Evolutionary conservation across 30 jellyfish, hydroid and myxozoan genomes (phyloP).

Genomic region (Hydra vulgaris): DNA sequence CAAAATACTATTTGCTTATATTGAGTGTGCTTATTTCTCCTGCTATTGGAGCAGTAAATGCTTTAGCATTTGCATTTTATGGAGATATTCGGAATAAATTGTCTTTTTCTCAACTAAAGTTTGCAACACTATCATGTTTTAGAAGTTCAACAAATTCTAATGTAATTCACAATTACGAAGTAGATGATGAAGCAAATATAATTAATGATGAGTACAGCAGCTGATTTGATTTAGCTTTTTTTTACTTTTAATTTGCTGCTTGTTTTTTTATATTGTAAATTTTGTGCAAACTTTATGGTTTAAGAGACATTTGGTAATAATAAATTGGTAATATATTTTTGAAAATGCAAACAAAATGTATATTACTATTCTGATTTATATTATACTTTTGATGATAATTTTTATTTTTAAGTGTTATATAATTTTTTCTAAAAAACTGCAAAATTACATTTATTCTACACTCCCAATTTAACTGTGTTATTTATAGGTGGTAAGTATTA

Average conservation of each 20-base stretch:
- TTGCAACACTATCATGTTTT: constrained; percentile 22
- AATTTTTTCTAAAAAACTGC: no score
- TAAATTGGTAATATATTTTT: no score
- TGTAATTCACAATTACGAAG: constrained; percentile 70
- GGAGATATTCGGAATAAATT: constrained; percentile 49
- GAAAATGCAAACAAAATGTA: no score
- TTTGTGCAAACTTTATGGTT: no score
- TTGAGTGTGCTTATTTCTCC: constrained; percentile 69
- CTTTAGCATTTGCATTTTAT: constrained; percentile 84
- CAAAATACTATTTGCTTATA: constrained; percentile 52
- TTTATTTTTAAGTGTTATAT: no score
- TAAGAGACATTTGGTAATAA: no score
- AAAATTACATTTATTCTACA: no score
- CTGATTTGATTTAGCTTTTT: no score
- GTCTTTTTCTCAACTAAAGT: constrained; percentile 69
- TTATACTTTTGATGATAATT: no score
- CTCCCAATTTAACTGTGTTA: no score
- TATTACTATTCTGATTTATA: no score
- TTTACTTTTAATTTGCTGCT: background rate
- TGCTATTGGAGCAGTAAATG: constrained; percentile 78
- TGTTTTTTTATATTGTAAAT: background rate
- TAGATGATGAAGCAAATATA: constrained; percentile 26
- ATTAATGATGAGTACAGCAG: background rate
- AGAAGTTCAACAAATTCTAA: constrained; percentile 37
- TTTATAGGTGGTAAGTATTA: no score